Percentiles rank a stretch among this genome's conserved stretches.
These are phyloP conservation scores for Nezara viridula DNA, from an alignment of 2,888 invertebrate genomes.

Conservation along the genomic window DNA sequence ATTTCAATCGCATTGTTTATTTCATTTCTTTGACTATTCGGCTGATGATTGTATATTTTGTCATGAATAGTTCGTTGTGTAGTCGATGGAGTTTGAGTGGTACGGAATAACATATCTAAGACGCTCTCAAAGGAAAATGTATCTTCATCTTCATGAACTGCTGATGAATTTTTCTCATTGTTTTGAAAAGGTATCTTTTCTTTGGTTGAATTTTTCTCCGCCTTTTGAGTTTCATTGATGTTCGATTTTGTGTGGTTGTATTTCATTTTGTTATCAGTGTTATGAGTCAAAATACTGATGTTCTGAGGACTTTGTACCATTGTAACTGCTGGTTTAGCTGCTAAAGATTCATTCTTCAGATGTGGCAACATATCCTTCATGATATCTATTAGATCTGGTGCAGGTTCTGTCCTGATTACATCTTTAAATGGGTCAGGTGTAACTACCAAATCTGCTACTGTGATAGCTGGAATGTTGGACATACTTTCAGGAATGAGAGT, in stretches of 20 bases:
- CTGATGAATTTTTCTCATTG: neutral
- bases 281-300: slow-evolving; percentile 60
- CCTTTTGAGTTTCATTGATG: neutral
- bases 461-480: slow-evolving; percentile 64
- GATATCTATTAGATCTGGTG: slow-evolving; percentile 64
- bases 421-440: slow-evolving; percentile 64
- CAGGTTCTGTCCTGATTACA: slow-evolving; percentile 64
- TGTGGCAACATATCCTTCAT: slow-evolving; percentile 64
- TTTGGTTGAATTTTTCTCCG: neutral
- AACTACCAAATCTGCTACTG: slow-evolving; percentile 65
- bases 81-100: slow-evolving; percentile 14
- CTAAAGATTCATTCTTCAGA: slow-evolving; percentile 58
- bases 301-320: slow-evolving; percentile 58
- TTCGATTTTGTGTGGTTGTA: slow-evolving; percentile 32
- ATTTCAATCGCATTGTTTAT: slow-evolving; percentile 58
- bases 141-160: slow-evolving; percentile 64
- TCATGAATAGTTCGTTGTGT: slow-evolving; percentile 22
- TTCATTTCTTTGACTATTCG: slow-evolving; percentile 36
- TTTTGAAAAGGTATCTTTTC: neutral
- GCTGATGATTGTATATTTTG: neutral
- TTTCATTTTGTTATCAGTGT: neutral
- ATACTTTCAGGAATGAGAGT: slow-evolving; percentile 60
- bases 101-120: slow-evolving; percentile 73
- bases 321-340: slow-evolving; percentile 24
- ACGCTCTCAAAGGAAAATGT: slow-evolving; percentile 75